Percentiles rank a stretch among this genome's conserved stretches.
These are phyloP conservation scores for Melanargia galathea DNA, from an alignment of 2,888 invertebrate genomes.

Conservation along the genomic window DNA sequence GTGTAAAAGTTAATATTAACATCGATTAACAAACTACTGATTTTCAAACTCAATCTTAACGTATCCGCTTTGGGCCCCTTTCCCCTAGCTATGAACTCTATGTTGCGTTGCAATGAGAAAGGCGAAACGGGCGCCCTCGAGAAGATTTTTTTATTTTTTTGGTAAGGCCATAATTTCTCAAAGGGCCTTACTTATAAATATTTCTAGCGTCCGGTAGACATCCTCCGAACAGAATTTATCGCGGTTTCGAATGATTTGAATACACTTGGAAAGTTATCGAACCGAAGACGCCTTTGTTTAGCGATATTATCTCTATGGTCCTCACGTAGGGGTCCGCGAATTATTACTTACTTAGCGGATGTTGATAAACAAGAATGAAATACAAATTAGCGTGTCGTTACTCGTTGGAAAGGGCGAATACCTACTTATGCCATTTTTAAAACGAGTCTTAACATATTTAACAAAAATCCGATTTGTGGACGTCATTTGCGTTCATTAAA, in stretches of 20 bases:
- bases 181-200: too few relatives aligned
- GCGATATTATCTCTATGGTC: constrained; percentile 23
- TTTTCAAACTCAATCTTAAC: too few relatives aligned
- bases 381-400: constrained; percentile 29
- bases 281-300: constrained; percentile 14
- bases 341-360: constrained; percentile 35
- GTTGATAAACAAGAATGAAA: constrained; percentile 33
- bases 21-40: too few relatives aligned
- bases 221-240: not conserved
- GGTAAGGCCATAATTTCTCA: too few relatives aligned
- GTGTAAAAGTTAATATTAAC: too few relatives aligned
- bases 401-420: constrained; percentile 12
- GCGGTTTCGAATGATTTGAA: not conserved
- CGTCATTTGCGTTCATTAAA: too few relatives aligned
- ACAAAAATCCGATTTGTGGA: not conserved
- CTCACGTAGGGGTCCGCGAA: constrained; percentile 36
- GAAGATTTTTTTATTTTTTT: too few relatives aligned
- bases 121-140: too few relatives aligned
- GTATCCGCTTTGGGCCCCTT: too few relatives aligned
- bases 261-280: constrained; percentile 3
- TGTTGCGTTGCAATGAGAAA: too few relatives aligned
- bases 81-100: too few relatives aligned
- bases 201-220: not conserved
- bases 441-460: not conserved
- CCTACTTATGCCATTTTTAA: not conserved